Percentiles rank a stretch among this genome's conserved stretches.
These are phyloP conservation scores for Bombus pascuorum DNA, from an alignment of 1,140 invertebrate genomes.

Conservation along the genomic window DNA sequence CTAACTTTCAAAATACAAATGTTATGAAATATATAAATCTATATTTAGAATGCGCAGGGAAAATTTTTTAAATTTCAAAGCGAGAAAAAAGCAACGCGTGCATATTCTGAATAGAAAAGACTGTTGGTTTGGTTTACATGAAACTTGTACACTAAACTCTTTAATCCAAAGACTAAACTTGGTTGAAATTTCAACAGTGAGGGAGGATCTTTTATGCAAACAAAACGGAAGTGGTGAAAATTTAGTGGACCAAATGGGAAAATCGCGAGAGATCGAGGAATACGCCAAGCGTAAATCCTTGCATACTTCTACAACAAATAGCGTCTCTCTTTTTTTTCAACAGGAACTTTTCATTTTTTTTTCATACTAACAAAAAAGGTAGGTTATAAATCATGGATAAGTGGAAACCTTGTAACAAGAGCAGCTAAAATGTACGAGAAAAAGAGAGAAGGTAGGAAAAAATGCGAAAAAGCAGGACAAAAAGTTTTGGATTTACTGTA, in stretches of 20 bases:
- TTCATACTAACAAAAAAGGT: no score
- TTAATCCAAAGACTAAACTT: slow-evolving; percentile 37
- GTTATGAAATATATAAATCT: no score
- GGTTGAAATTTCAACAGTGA: slow-evolving; percentile 11
- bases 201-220: slow-evolving; percentile 1
- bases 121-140: not conserved
- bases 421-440: no score
- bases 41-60: not conserved
- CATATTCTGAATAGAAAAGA: not conserved
- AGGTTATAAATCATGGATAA: slow-evolving; percentile 43
- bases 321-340: not conserved
- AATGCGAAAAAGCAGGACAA: not conserved
- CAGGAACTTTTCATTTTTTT: not conserved
- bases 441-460: not conserved
- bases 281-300: not conserved
- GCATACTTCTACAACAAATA: not conserved
- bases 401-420: slow-evolving; percentile 27
- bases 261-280: slow-evolving; percentile 11
- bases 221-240: slow-evolving; percentile 5
- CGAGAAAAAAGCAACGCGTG: not conserved
- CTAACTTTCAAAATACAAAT: no score
- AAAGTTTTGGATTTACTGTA: slow-evolving; percentile 14
- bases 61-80: not conserved
- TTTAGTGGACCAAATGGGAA: slow-evolving; percentile 29
- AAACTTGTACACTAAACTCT: slow-evolving; percentile 16